Conservation (phyloP, 2,888 invertebrate species). For the Notocelia uddmanniana region DNA sequence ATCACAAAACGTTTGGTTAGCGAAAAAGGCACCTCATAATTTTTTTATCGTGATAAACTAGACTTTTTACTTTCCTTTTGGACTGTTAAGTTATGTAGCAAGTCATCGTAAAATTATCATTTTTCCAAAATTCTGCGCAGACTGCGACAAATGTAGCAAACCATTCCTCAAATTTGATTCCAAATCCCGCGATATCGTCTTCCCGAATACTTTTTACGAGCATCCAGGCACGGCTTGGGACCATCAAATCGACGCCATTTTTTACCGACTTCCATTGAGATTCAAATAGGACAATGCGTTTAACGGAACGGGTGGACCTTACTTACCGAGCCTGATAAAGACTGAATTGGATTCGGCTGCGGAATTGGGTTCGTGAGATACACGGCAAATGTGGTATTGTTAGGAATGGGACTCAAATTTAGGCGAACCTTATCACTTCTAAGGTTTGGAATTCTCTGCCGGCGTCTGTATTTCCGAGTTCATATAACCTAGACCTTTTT, state of each 20-base stretch:
- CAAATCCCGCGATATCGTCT: slow-evolving; percentile 27
- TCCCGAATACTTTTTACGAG: slow-evolving; percentile 38
- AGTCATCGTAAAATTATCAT: background rate
- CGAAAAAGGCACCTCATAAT: too few species aligned
- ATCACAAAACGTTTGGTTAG: too few species aligned
- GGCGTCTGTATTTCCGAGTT: too few species aligned
- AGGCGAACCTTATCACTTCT: background rate
- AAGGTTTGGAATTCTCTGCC: too few species aligned
- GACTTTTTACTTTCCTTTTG: too few species aligned
- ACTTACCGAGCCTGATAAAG: slow-evolving; percentile 31
- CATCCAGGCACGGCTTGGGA: slow-evolving; percentile 14
- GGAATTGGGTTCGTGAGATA: slow-evolving; percentile 14
- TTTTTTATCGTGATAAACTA: too few species aligned
- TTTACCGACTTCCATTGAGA: slow-evolving; percentile 36
- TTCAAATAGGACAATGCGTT: slow-evolving; percentile 45
- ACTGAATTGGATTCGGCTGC: slow-evolving; percentile 20
- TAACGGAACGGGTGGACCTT: slow-evolving; percentile 38
- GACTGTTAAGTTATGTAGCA: background rate
- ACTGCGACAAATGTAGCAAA: background rate
- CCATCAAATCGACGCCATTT: slow-evolving; percentile 42
- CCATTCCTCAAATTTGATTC: slow-evolving; percentile 28
- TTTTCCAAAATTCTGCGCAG: background rate
- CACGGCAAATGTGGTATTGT: background rate
- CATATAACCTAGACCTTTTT: too few species aligned
- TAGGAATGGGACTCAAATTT: background rate